Conservation (phyloP, 2,113 vertebrate genomes). For the Sinocyclocheilus maitianheensis region DNA sequence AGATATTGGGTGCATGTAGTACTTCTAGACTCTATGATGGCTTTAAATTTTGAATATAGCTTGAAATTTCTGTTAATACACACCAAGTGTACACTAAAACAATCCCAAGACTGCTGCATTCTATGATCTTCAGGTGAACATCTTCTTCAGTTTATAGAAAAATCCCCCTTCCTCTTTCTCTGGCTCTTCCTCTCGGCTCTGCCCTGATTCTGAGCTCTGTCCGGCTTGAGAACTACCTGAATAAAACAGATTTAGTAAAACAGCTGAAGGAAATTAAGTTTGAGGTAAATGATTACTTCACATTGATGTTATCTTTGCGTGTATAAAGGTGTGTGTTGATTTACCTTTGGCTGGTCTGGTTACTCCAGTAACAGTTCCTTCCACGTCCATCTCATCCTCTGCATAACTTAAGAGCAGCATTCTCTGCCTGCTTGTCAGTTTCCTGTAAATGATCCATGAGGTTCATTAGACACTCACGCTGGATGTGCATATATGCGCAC, state of each 20-base stretch:
- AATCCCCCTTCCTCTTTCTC: conserved; percentile 66
- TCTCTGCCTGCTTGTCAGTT: conserved; percentile 85
- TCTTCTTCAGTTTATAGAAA: conserved; percentile 74
- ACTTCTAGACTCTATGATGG: too few species aligned
- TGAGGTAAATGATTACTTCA: not conserved
- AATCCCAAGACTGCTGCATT: not conserved
- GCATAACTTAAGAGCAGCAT: conserved; percentile 87
- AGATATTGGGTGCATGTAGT: not conserved
- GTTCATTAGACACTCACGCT: not conserved
- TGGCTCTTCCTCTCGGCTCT: conserved; percentile 54
- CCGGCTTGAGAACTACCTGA: conserved; percentile 52
- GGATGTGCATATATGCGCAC: not conserved
- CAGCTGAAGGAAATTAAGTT: not conserved
- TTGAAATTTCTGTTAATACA: not conserved
- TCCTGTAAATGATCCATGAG: conserved; percentile 70
- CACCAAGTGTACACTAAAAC: conserved; percentile 1
- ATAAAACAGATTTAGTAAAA: conserved; percentile 61
- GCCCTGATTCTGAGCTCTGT: not conserved
- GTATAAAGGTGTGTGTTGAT: conserved; percentile 9
- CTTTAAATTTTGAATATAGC: not conserved
- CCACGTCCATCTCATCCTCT: conserved; percentile 87
- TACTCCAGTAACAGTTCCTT: conserved; percentile 90
- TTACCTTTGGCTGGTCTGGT: conserved; percentile 84
- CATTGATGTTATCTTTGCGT: too few species aligned
- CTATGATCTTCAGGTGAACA: conserved; percentile 59